Conservation (phyloP, 2,113 vertebrate species). For the Lophura nycthemera region DNA sequence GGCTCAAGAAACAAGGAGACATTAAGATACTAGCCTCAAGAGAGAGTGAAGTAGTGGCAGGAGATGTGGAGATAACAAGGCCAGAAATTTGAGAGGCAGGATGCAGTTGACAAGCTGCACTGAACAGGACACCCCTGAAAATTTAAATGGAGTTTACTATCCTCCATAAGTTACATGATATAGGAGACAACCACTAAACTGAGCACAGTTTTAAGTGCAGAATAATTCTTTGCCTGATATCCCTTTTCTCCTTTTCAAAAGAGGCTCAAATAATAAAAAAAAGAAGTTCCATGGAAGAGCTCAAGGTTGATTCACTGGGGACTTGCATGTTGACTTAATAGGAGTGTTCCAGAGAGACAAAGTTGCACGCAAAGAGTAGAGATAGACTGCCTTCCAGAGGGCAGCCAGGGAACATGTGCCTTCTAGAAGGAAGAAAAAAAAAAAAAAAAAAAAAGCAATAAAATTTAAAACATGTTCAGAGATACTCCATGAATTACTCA, state of each 20-base stretch:
- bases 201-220: neutral
- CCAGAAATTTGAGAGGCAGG: neutral
- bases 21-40: neutral
- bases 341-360: neutral
- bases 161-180: neutral
- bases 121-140: neutral
- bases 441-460: neutral
- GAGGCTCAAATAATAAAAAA: neutral
- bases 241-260: neutral
- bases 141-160: neutral
- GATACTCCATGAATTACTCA: neutral
- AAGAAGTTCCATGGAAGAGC: neutral
- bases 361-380: rapidly evolving
- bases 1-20: neutral
- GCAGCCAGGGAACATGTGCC: neutral
- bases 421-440: neutral
- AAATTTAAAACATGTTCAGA: neutral
- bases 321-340: neutral
- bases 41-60: neutral
- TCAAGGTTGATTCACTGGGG: neutral
- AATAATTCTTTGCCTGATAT: neutral
- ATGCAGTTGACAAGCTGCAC: neutral
- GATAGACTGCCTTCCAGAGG: neutral
- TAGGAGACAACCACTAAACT: neutral
- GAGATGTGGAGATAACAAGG: neutral